Evolutionary conservation across 1,140 invertebrate genomes (phyloP).

Genomic region (Penaeus japonicus): DNA sequence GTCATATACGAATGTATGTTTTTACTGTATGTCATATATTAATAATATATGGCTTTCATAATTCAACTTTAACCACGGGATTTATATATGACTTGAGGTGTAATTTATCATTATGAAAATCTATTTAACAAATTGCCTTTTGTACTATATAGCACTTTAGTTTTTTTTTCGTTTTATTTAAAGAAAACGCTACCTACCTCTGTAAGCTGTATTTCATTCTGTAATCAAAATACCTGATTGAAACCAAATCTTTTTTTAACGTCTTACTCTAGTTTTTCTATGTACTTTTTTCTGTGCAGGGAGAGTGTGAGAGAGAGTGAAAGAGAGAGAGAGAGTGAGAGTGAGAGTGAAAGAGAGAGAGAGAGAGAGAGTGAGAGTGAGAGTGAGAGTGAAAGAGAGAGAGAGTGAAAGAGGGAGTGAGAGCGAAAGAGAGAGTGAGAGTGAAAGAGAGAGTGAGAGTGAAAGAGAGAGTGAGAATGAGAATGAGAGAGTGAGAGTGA

Average conservation of each 20-base stretch:
- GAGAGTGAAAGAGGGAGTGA: background rate
- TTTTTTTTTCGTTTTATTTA: background rate
- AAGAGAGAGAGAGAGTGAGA: conserved; percentile 25
- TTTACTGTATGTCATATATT: too few relatives aligned
- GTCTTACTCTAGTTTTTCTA: too few relatives aligned
- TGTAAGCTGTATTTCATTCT: too few relatives aligned
- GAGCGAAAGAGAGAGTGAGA: background rate
- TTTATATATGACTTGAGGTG: too few relatives aligned
- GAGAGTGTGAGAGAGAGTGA: conserved; percentile 21
- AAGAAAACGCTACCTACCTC: too few relatives aligned
- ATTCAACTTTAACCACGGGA: too few relatives aligned
- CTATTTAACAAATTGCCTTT: background rate
- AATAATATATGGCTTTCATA: too few relatives aligned
- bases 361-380: conserved; percentile 14
- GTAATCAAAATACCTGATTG: too few relatives aligned
- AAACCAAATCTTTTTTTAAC: too few relatives aligned
- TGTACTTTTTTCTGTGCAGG: too few relatives aligned
- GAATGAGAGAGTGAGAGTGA: background rate
- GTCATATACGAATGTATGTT: too few relatives aligned
- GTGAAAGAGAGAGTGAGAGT: background rate
- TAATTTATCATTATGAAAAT: too few relatives aligned
- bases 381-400: conserved; percentile 9
- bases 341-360: background rate
- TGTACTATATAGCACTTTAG: background rate
- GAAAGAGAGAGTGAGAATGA: background rate